Base-by-base conservation (phyloP, 2,113 vertebrate species). In the Burhinus oedicnemus region DNA sequence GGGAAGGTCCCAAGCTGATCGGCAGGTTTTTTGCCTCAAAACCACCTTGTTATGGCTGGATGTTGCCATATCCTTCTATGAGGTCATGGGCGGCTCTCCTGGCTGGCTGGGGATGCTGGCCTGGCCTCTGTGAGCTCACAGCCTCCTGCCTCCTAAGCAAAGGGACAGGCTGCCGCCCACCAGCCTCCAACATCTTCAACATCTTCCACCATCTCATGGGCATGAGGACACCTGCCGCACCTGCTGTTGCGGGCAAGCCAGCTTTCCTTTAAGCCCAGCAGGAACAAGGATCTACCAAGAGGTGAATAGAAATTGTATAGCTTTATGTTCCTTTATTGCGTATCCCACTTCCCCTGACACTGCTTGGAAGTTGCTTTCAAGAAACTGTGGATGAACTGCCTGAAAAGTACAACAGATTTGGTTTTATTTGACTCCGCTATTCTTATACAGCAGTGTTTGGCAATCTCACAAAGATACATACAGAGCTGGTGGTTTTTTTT, bases 401-500 rank as follows among this genome's bases (percentile, higher is more conserved):
- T 75, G 69, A 44, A 76, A 87, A 62, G 30, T 52, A 17, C 29
- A 60, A 44, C 7, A 49, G 38, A 29, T 62, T 55, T 52, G 12
- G 4, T 69, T 81, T 54, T 34, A 21, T 72, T 65, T 93, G 20
- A 51, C 60, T 77, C 22, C 1, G 0, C 32, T 94, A 1, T 85
- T 90, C 27, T 92, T 3, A 1, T 66, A 77, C 32, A 78, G 27
- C 55, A 47, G n/a, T 20, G 57, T 51, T 14, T 71, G 34, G 30
- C 40, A 79, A 2, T n/a, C 54, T 85, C 1, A 1, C 30, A 71
- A 52, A 49, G 19, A 40, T 49, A 20, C 0, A 0, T 42, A 57
- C 15, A 0, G 0, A 84, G 34, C 5, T 49, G 20, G 29, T 70
- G 49, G 0, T 2, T 55, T 68, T 89, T 57, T 25, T 92, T 76